Base-by-base conservation (phyloP, 30 jellyfish, hydroid and myxozoan species). In the Hydra vulgaris region DNA sequence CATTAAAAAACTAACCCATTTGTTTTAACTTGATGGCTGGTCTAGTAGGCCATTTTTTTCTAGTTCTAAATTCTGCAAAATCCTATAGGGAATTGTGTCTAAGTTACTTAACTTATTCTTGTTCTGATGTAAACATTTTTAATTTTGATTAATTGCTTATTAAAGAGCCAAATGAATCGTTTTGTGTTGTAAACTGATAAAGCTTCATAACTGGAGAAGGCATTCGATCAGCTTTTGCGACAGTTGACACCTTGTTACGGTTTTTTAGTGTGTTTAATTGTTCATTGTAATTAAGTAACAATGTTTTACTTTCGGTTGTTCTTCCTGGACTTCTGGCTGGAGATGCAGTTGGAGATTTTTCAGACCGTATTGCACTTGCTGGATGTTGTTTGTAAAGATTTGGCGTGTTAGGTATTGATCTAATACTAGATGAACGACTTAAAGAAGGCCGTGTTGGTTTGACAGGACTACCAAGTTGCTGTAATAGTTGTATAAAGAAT, bases 341-440 rank as follows among this genome's bases (percentile, higher is more conserved):
- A 8, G 82, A 40, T 0, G 82, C 75, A 0, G 90, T 73, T 7
- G 90, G 90, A 17, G 90, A 83, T 74, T 74, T 83, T 26, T 69
- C 79, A 15, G 22, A 53, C 15, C 88, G 87, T n/a, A 74, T 18
- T 17, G 88, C 74, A 19, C 96, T 88, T 23, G 96, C 95, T 21
- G 99, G 99, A 69, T 94, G 99, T 74, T 94, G 91, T 25, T 86
- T 77, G 83, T 88, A 89, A 15, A 94, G 90, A 21, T 77, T 72
- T 12, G 99, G 99, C 7, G 99, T 94, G 25, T 95, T 80, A 8
- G 99, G 99, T 67, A 94, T 87, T 5, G 99, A 94, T 25, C 99
- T 89, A 18, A 88, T 78, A 69, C 96, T 87, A 17, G 99, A 85
- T 15, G 99, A 94, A 19, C 99, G 95, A 71, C 99, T 94, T 72